A percentile compares a stretch with the other conserved stretches of the same genome.
Conservation (phyloP, 1,140 invertebrate genomes). For the Augochlora pura region DNA sequence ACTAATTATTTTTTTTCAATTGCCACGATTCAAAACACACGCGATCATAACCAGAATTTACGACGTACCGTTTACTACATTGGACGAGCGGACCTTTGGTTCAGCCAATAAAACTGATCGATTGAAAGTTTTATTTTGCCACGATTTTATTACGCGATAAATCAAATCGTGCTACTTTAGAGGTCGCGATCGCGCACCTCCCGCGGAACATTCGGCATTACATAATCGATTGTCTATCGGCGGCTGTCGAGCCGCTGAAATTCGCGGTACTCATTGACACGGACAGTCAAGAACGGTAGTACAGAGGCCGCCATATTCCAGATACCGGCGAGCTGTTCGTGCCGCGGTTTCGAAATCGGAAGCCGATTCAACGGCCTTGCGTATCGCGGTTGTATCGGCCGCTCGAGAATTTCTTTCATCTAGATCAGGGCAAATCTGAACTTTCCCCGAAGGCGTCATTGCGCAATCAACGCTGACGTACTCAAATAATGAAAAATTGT, state of each 20-base stretch:
- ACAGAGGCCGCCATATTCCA: constrained; percentile 38
- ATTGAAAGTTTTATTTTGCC: neutral
- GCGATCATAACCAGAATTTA: neutral
- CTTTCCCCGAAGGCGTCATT: constrained; percentile 54
- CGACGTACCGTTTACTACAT: neutral
- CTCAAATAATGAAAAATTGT: constrained; percentile 31
- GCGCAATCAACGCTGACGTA: constrained; percentile 33
- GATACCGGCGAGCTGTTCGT: constrained; percentile 30
- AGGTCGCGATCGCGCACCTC: neutral
- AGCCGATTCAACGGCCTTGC: constrained; percentile 54
- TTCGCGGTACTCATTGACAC: constrained; percentile 43
- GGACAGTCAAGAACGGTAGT: constrained; percentile 23
- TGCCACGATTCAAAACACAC: neutral
- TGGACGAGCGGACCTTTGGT: neutral
- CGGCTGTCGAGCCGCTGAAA: constrained; percentile 19
- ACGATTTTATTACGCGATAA: neutral
- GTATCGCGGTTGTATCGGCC: constrained; percentile 19
- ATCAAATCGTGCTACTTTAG: neutral
- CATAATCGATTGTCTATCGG: neutral
- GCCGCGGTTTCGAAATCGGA: constrained; percentile 55
- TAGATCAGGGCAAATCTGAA: constrained; percentile 36
- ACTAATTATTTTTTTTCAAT: no score
- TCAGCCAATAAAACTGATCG: neutral
- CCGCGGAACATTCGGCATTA: neutral
- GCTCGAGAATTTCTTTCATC: constrained; percentile 54